Conservation (phyloP, 2,113 vertebrate genomes). For the Ophiodon elongatus region DNA sequence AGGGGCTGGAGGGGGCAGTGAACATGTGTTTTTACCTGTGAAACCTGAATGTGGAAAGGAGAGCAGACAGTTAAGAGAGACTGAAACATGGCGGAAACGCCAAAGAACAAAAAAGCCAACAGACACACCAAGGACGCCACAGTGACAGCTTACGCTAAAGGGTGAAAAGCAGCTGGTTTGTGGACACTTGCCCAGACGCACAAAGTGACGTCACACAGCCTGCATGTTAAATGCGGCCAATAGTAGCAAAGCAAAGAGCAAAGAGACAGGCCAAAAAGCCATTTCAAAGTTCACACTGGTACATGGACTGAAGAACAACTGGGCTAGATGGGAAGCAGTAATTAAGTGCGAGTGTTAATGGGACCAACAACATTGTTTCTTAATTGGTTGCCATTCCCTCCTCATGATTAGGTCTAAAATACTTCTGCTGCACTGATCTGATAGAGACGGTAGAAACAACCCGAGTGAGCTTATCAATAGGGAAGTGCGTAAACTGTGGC, state of each 20-base stretch:
- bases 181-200: constrained; percentile 29
- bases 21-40: constrained; percentile 28
- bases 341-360: neutral
- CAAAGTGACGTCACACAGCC: constrained; percentile 35
- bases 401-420: neutral
- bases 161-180: constrained; percentile 39
- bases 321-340: neutral
- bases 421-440: neutral
- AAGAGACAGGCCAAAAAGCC: neutral
- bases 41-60: neutral
- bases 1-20: neutral
- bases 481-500: constrained; percentile 35
- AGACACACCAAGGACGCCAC: constrained; percentile 27
- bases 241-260: neutral
- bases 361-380: neutral
- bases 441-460: neutral
- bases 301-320: neutral
- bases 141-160: constrained; percentile 51
- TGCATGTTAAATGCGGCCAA: constrained; percentile 12
- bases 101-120: constrained; percentile 9
- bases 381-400: neutral
- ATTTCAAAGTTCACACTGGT: neutral
- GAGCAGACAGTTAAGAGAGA: constrained; percentile 10
- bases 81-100: neutral
- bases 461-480: constrained; percentile 12